Conservation (phyloP, 2,113 vertebrate species). For the Poeciliopsis occidentalis region DNA sequence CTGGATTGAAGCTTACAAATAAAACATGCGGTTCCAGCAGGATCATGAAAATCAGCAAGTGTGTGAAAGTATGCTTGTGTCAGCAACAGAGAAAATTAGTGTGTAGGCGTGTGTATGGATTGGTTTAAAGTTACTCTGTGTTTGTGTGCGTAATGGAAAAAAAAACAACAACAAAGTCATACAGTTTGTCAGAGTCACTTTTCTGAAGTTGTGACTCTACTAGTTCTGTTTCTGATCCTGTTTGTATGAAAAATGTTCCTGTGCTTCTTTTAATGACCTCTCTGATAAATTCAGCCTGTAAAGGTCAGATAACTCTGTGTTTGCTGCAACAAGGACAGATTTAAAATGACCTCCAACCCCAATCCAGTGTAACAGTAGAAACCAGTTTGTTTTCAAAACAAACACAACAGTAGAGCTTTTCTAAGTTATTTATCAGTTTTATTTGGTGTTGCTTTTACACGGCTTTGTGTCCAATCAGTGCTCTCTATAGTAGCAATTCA, state of each 20-base stretch:
- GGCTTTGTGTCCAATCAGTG: background rate
- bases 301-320: constrained; percentile 34
- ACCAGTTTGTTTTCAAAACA: background rate
- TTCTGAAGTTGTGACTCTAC: constrained; percentile 4
- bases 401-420: background rate
- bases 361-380: constrained; percentile 28
- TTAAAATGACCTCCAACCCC: constrained; percentile 14
- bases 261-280: constrained; percentile 13
- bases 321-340: constrained; percentile 24
- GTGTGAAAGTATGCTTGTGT: constrained; percentile 34
- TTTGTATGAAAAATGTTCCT: constrained; percentile 1
- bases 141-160: background rate
- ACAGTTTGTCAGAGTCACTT: background rate
- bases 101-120: constrained; percentile 37
- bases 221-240: background rate
- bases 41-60: constrained; percentile 1
- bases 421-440: background rate
- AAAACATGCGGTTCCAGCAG: constrained; percentile 11
- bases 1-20: constrained; percentile 29
- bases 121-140: constrained; percentile 2
- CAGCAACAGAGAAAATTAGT: constrained; percentile 43
- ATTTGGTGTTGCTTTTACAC: background rate
- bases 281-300: constrained; percentile 16
- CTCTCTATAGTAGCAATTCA: background rate
- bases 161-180: background rate